These are phyloP conservation scores for Drosophila anomalata DNA, from an alignment of 2,888 invertebrate species.

Conservation along the genomic window DNA sequence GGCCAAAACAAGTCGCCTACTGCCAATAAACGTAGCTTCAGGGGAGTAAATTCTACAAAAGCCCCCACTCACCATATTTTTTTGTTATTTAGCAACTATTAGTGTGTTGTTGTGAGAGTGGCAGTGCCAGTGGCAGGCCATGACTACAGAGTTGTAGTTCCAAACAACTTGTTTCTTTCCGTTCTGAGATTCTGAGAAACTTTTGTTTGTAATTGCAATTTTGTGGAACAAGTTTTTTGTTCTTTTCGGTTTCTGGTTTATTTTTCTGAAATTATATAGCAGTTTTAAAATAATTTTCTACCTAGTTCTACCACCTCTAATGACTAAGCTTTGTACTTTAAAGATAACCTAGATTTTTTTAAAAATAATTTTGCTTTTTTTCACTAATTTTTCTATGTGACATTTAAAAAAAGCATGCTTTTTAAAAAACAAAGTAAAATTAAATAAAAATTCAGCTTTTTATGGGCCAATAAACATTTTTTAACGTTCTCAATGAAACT, in stretches of 20 bases:
- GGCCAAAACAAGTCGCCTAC: conserved; percentile 77
- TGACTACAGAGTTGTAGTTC: conserved; percentile 43
- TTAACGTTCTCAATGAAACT: background rate
- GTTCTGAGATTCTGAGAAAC: conserved; percentile 42
- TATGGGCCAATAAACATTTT: background rate
- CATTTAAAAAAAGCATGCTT: no score
- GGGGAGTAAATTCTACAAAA: conserved; percentile 14
- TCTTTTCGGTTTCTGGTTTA: conserved; percentile 33
- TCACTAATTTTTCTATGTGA: no score
- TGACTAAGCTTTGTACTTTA: background rate
- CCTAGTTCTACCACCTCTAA: no score
- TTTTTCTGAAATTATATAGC: conserved; percentile 20
- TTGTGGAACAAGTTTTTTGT: conserved; percentile 66
- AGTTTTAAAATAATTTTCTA: background rate
- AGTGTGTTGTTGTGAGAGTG: conserved; percentile 32
- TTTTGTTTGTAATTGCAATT: conserved; percentile 58
- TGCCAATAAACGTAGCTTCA: conserved; percentile 45
- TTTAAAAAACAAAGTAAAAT: background rate
- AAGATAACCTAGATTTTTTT: background rate
- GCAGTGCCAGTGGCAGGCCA: conserved; percentile 12
- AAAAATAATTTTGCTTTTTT: background rate
- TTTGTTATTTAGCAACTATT: conserved; percentile 67
- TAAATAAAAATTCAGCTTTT: background rate
- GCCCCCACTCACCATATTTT: conserved; percentile 64
- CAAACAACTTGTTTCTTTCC: conserved; percentile 50